These are phyloP conservation scores for Dasyornis broadbenti DNA, from an alignment of 2,113 vertebrate species.

Conservation along the genomic window DNA sequence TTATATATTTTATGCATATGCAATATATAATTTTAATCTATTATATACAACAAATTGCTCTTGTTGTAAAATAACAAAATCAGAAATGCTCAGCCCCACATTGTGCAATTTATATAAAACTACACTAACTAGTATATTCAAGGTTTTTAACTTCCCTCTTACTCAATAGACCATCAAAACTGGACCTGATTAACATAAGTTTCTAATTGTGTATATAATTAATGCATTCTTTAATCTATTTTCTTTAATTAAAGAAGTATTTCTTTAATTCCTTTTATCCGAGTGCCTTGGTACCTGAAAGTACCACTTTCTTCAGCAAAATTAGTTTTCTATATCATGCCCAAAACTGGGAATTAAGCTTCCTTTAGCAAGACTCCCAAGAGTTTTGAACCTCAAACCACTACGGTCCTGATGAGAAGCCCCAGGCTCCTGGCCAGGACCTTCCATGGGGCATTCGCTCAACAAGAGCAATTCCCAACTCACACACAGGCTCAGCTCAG, in stretches of 20 bases:
- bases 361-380: not conserved
- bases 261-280: not conserved
- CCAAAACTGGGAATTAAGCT: not conserved
- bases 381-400: not conserved
- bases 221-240: not conserved
- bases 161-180: conserved; percentile 1
- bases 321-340: not conserved
- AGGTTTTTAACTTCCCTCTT: not conserved
- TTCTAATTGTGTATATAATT: not conserved
- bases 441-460: rapidly evolving
- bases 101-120: not conserved
- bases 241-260: not conserved
- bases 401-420: not conserved
- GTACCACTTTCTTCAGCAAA: not conserved
- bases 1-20: not conserved
- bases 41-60: not conserved
- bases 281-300: not conserved
- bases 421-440: not conserved
- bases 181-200: not conserved
- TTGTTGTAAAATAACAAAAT: not conserved
- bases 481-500: not conserved
- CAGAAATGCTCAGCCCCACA: not conserved
- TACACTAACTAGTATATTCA: not conserved
- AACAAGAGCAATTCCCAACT: not conserved
- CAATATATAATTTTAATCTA: not conserved